Evolutionary conservation across 2,888 invertebrate species (phyloP).

Genomic region (Nowickia ferox): DNA sequence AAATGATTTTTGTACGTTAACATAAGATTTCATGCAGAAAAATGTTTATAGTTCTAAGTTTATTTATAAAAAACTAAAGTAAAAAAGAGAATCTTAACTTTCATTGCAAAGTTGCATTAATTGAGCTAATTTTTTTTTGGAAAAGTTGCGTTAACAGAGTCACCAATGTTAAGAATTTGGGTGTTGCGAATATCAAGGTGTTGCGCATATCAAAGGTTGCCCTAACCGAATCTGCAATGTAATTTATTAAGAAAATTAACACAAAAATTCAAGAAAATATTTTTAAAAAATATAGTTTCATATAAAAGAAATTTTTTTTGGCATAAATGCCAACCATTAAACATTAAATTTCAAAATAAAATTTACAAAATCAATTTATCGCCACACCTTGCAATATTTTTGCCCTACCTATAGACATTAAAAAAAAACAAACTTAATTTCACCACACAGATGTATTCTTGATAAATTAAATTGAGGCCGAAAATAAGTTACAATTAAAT

Average conservation of each 20-base stretch:
- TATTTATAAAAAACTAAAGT: too few species aligned
- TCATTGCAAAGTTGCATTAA: too few species aligned
- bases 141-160: too few species aligned
- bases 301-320: not conserved
- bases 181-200: too few species aligned
- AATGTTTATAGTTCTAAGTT: too few species aligned
- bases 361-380: conserved; percentile 20
- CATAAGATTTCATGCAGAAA: too few species aligned
- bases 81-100: too few species aligned
- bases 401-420: conserved; percentile 14
- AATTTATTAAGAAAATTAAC: not conserved
- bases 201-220: too few species aligned
- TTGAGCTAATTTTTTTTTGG: too few species aligned
- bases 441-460: conserved; percentile 28
- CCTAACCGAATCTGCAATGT: too few species aligned
- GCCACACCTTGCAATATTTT: conserved; percentile 47
- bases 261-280: not conserved
- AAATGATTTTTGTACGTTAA: too few species aligned
- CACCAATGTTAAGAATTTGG: too few species aligned
- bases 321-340: not conserved
- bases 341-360: conserved; percentile 2
- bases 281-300: not conserved
- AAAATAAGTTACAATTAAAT: conserved; percentile 43
- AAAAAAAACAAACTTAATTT: conserved; percentile 47
- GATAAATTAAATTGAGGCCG: conserved; percentile 26